These are phyloP conservation scores for Cariama cristata DNA, from an alignment of 2,113 vertebrate species.

Conservation along the genomic window DNA sequence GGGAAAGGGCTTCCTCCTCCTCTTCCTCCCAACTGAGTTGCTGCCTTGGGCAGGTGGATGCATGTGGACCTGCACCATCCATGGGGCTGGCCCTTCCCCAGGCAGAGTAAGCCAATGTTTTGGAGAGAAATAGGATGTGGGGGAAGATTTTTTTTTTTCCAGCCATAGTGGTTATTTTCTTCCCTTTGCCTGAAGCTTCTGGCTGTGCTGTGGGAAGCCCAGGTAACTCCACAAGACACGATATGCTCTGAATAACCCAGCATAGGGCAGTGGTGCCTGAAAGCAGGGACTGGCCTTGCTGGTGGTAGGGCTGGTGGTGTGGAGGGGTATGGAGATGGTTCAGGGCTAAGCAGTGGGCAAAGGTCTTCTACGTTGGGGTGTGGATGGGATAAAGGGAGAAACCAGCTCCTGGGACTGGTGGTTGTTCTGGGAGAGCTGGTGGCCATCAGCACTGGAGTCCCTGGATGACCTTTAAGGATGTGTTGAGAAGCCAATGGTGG, in stretches of 20 bases:
- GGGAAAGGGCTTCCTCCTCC: not conserved
- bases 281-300: not conserved
- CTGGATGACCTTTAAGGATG: not conserved
- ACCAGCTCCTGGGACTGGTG: not conserved
- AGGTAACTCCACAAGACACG: not conserved
- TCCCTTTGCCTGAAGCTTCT: not conserved
- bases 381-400: not conserved
- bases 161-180: not conserved
- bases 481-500: not conserved
- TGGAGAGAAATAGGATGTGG: not conserved
- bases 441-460: not conserved
- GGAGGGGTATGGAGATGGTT: not conserved
- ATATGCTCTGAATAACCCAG: not conserved
- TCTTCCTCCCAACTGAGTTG: not conserved
- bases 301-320: not conserved
- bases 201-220: not conserved
- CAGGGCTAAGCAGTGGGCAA: not conserved
- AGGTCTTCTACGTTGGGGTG: not conserved
- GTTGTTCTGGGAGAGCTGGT: not conserved
- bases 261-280: not conserved
- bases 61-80: not conserved
- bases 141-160: not conserved
- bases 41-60: not conserved
- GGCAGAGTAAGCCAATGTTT: not conserved
- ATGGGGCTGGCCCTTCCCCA: not conserved